A percentile compares a stretch with the other conserved stretches of the same genome.
These are phyloP conservation scores for Eira barbara DNA, from an alignment of 2,113 vertebrate genomes.

Conservation along the genomic window DNA sequence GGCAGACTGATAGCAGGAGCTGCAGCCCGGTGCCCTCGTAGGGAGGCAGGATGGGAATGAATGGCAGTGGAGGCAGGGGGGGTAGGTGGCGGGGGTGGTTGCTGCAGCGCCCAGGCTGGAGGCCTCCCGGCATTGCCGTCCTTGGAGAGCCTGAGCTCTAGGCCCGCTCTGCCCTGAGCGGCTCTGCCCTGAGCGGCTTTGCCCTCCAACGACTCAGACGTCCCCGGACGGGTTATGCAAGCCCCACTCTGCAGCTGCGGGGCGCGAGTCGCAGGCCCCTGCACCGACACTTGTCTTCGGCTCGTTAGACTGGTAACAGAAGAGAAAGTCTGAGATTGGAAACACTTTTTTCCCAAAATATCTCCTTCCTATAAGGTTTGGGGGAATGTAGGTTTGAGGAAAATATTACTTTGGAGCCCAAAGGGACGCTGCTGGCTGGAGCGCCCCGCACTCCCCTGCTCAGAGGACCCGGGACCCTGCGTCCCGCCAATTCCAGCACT, in stretches of 20 bases:
- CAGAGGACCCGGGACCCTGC: not conserved
- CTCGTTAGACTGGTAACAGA: not conserved
- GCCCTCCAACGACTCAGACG: not conserved
- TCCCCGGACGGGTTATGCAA: not conserved
- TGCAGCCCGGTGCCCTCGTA: rapidly evolving
- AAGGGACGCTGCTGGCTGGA: not conserved
- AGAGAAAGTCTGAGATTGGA: not conserved
- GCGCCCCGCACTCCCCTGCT: not conserved
- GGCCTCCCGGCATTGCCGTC: not conserved
- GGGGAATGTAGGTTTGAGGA: not conserved
- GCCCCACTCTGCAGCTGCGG: not conserved
- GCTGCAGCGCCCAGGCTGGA: not conserved
- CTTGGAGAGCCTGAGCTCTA: not conserved
- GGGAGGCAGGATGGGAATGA: not conserved
- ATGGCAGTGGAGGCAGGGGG: not conserved
- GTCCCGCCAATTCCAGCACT: not conserved
- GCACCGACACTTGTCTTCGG: not conserved
- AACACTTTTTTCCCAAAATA: not conserved
- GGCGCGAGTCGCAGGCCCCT: not conserved
- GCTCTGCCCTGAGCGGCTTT: not conserved
- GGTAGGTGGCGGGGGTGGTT: too few relatives aligned
- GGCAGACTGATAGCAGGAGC: not conserved
- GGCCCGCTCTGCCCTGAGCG: not conserved
- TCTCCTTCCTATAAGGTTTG: not conserved
- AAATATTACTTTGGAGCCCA: not conserved